Evolutionary conservation across 2,113 vertebrate genomes (phyloP).

Genomic region (Podarcis raffonei): DNA sequence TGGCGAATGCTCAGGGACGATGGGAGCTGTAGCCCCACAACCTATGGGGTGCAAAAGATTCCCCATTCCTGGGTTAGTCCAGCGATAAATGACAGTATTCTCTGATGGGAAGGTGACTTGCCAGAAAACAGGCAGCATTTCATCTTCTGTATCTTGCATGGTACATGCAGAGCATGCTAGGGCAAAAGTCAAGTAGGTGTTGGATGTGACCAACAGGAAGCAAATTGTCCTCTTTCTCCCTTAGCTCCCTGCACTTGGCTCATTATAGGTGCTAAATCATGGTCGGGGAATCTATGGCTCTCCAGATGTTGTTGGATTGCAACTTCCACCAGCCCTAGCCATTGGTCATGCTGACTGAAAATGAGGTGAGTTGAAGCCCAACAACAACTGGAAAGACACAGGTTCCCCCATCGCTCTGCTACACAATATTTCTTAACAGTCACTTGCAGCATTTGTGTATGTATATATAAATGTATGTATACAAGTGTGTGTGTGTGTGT

Average conservation of each 20-base stretch:
- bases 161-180: too few relatives aligned
- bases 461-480: too few relatives aligned
- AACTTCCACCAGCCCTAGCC: too few relatives aligned
- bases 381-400: not conserved
- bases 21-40: not conserved
- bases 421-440: not conserved
- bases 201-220: not conserved
- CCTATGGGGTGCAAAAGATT: not conserved
- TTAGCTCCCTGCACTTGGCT: not conserved
- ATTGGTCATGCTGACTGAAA: too few relatives aligned
- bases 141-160: not conserved
- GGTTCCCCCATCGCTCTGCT: not conserved
- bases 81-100: not conserved
- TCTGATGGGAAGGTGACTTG: not conserved
- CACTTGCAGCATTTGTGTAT: not conserved
- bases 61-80: not conserved
- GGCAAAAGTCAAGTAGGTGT: not conserved
- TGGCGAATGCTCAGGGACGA: not conserved
- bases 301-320: not conserved
- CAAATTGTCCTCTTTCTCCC: too few relatives aligned
- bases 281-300: not conserved
- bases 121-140: not conserved
- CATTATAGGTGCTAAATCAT: not conserved
- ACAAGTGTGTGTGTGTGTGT: too few relatives aligned
- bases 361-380: not conserved